Evolutionary conservation across 2,888 invertebrate species (phyloP), one percentile per base, ranked within the genome.

Genomic region (Neoascia interrupta): DNA sequence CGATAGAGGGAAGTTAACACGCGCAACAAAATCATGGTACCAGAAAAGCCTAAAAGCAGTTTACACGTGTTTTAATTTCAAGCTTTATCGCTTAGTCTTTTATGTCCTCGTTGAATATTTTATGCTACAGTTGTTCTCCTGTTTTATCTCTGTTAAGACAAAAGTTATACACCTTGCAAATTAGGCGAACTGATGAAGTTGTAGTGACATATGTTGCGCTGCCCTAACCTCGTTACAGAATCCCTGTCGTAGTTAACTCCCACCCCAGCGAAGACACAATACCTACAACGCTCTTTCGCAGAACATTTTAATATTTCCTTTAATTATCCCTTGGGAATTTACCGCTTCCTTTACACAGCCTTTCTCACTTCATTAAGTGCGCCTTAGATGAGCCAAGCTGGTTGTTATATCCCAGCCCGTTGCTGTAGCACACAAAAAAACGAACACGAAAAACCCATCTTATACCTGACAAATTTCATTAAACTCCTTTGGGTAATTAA

Each of bases 401-500:
- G n/a, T n/a, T n/a, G n/a, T n/a, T 16, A 23, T 8, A 5, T 16
- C n/a, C 3, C 3, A 16, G 10, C 10, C n/a, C 61, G 47, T n/a
- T 34, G 31, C 5, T 15, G 16, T 23, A 47, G 15, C 43, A 18
- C 23, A 37, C 45, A 56, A 18, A 31, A 21, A 23, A 21, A 31
- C 13, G 19, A 66, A 76, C 76, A 64, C 64, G 64, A 76, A 72
- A 73, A 73, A 51, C 73, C 73, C 56, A 79, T 79, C 73, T 61
- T 79, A 66, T 39, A 64, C 60, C 76, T 79, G 79, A 72, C 73
- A 79, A 73, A 79, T 79, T 79, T 79, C 79, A 79, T 79, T 79
- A 73, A 79, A 68, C 73, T 79, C 79, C 79, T 66, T 79, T 47
- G 66, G 79, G 79, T 79, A 79, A 79, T 79, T 72, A 79, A 79